Conservation (phyloP, 2,888 invertebrate genomes). For the Aspidapion aeneum region DNA sequence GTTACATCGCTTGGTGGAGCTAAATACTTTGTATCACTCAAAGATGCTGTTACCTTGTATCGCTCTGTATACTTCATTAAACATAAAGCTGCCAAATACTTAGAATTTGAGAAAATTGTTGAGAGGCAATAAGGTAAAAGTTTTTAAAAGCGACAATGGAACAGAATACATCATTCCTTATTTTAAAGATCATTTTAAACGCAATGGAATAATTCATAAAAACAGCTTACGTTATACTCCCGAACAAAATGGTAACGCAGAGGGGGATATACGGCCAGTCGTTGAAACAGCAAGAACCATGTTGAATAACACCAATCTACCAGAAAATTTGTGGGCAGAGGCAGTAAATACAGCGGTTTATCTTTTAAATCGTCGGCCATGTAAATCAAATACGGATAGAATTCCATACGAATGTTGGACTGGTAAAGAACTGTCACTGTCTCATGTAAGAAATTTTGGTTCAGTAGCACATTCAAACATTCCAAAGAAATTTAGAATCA, state of each 20-base stretch:
- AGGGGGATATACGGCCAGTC: slow-evolving; percentile 39
- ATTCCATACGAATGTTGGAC: too few species aligned
- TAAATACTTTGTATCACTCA: slow-evolving; percentile 26
- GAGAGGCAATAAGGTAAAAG: slow-evolving; percentile 17
- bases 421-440: too few species aligned
- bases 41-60: slow-evolving; percentile 25
- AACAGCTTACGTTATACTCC: slow-evolving; percentile 31
- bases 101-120: slow-evolving; percentile 14
- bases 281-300: slow-evolving; percentile 37
- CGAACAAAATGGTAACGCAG: slow-evolving; percentile 36
- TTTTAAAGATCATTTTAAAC: slow-evolving; percentile 22
- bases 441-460: too few species aligned
- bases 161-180: slow-evolving; percentile 28
- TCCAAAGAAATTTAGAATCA: too few species aligned
- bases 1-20: slow-evolving; percentile 20
- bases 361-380: slow-evolving; percentile 30
- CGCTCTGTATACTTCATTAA: slow-evolving; percentile 21
- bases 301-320: slow-evolving; percentile 30
- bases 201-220: slow-evolving; percentile 30
- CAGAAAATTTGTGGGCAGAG: slow-evolving; percentile 34
- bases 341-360: slow-evolving; percentile 35
- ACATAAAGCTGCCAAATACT: slow-evolving; percentile 19
- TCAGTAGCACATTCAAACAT: too few species aligned
- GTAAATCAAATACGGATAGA: neutral
- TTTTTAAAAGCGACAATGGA: neutral